Evolutionary conservation across 2,888 invertebrate genomes (phyloP).

Genomic region (Stenolophus ochropezus): DNA sequence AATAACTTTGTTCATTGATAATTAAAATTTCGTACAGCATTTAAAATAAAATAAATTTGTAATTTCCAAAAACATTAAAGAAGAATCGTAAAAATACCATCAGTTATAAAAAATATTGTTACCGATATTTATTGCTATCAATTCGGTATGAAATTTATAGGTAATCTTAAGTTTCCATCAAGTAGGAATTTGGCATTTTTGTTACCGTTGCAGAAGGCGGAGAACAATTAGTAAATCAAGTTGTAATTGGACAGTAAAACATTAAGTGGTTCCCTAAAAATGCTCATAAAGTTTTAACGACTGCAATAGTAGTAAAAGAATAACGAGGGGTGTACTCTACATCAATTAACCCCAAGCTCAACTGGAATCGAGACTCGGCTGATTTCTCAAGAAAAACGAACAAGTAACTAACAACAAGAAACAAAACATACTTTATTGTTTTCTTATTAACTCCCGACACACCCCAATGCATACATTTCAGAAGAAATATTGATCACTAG

Average conservation of each 20-base stretch:
- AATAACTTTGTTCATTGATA: no score
- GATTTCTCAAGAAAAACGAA: not conserved
- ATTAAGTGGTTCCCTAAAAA: slow-evolving; percentile 53
- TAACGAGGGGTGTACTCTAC: slow-evolving; percentile 39
- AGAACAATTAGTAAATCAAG: slow-evolving; percentile 56
- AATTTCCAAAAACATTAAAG: not conserved
- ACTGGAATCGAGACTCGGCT: not conserved
- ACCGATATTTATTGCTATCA: slow-evolving; percentile 30
- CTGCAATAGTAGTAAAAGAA: slow-evolving; percentile 49
- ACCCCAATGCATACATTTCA: no score
- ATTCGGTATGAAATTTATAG: slow-evolving; percentile 22
- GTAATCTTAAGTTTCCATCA: slow-evolving; percentile 28
- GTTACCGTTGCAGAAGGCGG: slow-evolving; percentile 1
- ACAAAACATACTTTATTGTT: not conserved
- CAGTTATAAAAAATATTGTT: not conserved
- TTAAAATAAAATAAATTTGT: not conserved
- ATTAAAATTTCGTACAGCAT: no score
- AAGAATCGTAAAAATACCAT: not conserved
- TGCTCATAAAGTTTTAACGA: slow-evolving; percentile 50
- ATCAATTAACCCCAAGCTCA: not conserved
- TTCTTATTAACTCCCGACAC: not conserved
- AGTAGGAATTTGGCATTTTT: slow-evolving; percentile 38
- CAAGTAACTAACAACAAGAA: not conserved
- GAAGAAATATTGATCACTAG: no score
- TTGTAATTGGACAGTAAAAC: slow-evolving; percentile 54